phyloP scores from a whole-genome alignment of 2,888 invertebrate species.

The Plagodis pulveraria region DNA sequence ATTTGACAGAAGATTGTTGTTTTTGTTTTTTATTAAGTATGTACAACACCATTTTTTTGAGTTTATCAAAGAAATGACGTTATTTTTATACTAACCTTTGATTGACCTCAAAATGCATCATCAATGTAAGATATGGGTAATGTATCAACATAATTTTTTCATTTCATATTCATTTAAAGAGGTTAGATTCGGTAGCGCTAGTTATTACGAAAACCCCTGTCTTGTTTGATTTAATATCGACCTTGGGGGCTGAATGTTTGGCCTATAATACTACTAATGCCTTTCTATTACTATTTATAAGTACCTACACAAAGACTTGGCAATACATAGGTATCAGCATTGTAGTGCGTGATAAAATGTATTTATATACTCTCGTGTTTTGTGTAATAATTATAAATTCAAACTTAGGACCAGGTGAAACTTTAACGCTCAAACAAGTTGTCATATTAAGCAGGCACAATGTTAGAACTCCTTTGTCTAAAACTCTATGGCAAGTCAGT shows the following conservation, averaged over 20 bases:
- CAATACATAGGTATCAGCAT: neutral
- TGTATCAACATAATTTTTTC: neutral
- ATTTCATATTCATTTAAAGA: neutral
- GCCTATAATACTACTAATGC: conserved; percentile 1
- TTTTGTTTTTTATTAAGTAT: no score
- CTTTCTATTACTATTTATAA: conserved; percentile 20
- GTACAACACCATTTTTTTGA: no score
- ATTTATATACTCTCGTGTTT: conserved; percentile 17
- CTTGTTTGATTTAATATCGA: neutral
- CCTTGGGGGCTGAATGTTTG: no score
- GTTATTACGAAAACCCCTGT: neutral
- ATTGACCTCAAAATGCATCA: no score
- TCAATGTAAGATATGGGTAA: no score
- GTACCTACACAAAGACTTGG: neutral
- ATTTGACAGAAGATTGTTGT: no score
- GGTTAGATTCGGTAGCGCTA: neutral
- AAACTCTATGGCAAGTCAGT: conserved; percentile 53
- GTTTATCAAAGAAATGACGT: no score
- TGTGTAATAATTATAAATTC: conserved; percentile 22
- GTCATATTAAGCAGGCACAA: conserved; percentile 68
- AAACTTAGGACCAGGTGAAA: conserved; percentile 21
- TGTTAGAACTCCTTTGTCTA: conserved; percentile 65
- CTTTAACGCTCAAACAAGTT: conserved; percentile 52
- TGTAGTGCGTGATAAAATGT: conserved; percentile 9
- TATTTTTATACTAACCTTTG: no score